Evolutionary conservation across 2,113 vertebrate species (phyloP), one percentile per base, ranked within the genome.

Genomic region (Emydura subglobosa): DNA sequence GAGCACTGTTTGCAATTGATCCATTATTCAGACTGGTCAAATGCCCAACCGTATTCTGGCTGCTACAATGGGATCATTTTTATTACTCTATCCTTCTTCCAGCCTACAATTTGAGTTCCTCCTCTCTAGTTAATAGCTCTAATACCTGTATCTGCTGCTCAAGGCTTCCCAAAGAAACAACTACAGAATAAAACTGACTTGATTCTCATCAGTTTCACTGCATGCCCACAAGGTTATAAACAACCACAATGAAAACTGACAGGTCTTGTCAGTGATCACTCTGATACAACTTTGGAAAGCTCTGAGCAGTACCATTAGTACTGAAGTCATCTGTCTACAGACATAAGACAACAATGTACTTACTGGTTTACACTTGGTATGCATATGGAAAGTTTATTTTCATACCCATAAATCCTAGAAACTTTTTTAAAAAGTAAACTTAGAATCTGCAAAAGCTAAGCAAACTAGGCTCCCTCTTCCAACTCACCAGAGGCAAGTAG

Each of bases 101-200:
- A 82, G 31, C 49, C 42, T 29, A 27, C 34, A 31, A 53, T 86
- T 44, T 34, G 2, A 78, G 55, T 85, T 31, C 47, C 81, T 31
- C 21, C 55, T n/a, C 79, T 74, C 31, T 3, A 44, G 5, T 1
- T 2, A 76, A 76, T 76, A 24, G 12, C 39, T 76, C 39, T 76
- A 76, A 5, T 25, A 21, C 42, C 24, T 22, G 24, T 5, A 85
- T 2, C 65, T 87, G 14, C 76, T 79, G 84, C 76, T 85, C n/a
- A 88, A 89, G 54, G 7, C 27, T 82, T 14, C 21, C 10, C 76
- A 93, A 82, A 65, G 17, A 59, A 51, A 53, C 13, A 5, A 3
- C 34, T 25, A 79, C 39, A 0, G 0, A 83, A 1, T 13, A 74
- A 27, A 19, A 53, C 13, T 53, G 74, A 57, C 49, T 10, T 10